Base-by-base conservation (phyloP, 2,888 invertebrate species). In the Capitulum mitella region DNA sequence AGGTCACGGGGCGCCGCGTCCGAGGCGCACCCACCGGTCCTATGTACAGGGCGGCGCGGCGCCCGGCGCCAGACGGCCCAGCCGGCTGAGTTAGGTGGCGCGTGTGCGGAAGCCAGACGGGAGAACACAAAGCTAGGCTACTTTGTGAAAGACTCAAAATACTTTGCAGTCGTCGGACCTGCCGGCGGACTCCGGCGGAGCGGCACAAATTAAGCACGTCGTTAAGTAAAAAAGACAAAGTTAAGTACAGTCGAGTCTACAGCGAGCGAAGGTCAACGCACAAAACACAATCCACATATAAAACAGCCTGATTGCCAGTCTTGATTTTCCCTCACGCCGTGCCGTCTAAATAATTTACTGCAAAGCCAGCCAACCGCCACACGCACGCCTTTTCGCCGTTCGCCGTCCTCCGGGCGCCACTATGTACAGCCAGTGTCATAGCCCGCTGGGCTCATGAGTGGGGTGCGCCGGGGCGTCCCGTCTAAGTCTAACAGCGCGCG, bases 131-230 rank as follows among this genome's bases (percentile, higher is more conserved):
- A 70, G 70, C 70, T 70, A 70, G 51, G 70, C 70, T 70, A 70
- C 70, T 70, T 70, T 70, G 70, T 70, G 70, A 70, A 70, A 70
- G 70, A 70, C 70, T 70, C 40, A 70, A 70, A 70, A 70, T 70
- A 70, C 70, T 70, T 70, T 37, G 3, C 70, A 70, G 70, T 22
- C 26, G 70, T 26, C 37, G 70, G 40, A 16, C 40, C 26, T 5
- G 34, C 37, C 70, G 40, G 70, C 10, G 26, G 40, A 40, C 70
- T 37, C 19, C 40, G 19, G 37, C 70, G 8, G n/a, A 40, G 16
- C 70, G 40, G 22, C 37, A 70, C 40, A 70, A 70, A 70, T 70
- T 70, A 70, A 70, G 70, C 40, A 70, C 70, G 40, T 70, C 40
- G 70, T 70, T 70, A 70, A 40, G 70, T 70, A 37, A 70, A 70